A percentile compares a stretch with the other conserved stretches of the same genome.
These are phyloP conservation scores for Euleptes europaea DNA, from an alignment of 2,113 vertebrate genomes.

Conservation along the genomic window DNA sequence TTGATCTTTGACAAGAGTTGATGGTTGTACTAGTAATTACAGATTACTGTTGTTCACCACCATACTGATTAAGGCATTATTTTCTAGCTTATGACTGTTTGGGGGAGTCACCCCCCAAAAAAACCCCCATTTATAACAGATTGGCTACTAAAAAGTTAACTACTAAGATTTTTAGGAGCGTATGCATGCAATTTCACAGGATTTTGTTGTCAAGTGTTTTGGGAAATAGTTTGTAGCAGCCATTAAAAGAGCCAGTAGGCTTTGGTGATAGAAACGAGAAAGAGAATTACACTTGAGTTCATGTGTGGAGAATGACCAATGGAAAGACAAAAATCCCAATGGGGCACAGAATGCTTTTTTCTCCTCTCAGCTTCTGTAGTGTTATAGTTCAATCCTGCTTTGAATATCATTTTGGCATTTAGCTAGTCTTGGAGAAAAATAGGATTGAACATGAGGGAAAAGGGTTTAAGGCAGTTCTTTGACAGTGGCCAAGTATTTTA, in stretches of 20 bases:
- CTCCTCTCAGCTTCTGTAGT: conserved; percentile 13
- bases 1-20: background rate
- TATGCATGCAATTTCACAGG: background rate
- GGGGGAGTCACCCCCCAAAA: background rate
- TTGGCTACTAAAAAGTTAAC: background rate
- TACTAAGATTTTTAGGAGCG: background rate
- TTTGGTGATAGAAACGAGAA: background rate
- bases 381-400: conserved; percentile 44
- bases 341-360: conserved; percentile 2
- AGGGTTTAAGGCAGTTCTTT: conserved; percentile 42
- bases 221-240: background rate
- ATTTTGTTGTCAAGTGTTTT: background rate
- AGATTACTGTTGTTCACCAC: background rate
- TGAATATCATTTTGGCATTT: conserved; percentile 45
- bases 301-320: conserved; percentile 9
- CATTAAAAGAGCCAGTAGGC: background rate
- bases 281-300: background rate
- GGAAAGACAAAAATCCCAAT: conserved; percentile 15
- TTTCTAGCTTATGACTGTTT: background rate
- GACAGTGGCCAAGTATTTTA: background rate
- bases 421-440: conserved; percentile 32
- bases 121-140: background rate
- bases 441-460: conserved; percentile 19
- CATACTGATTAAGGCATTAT: background rate
- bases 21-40: conserved; percentile 3